Conservation (phyloP, 2,113 vertebrate genomes). For the Pachypanchax playfairii region DNA sequence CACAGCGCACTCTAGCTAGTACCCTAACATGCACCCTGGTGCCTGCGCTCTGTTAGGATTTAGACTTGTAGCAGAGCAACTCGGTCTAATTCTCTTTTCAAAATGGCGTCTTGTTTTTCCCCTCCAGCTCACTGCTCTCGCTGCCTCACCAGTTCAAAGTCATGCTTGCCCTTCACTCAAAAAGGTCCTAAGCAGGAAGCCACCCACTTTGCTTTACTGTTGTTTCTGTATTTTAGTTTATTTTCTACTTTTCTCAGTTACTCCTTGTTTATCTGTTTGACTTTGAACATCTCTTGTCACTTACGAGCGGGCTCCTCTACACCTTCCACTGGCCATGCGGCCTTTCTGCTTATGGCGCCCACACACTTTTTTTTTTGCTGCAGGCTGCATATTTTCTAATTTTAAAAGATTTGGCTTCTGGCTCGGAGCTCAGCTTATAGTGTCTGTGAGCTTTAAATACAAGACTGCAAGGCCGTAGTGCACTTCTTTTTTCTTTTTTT, state of each 20-base stretch:
- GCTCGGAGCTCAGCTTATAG: conserved; percentile 26
- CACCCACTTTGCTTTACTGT: conserved; percentile 30
- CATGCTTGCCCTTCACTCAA: conserved; percentile 56
- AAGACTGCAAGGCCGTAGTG: not conserved
- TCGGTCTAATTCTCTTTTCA: conserved; percentile 69
- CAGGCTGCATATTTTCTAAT: conserved; percentile 33
- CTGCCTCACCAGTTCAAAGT: conserved; percentile 64
- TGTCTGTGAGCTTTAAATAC: conserved; percentile 12
- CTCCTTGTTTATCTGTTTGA: conserved; percentile 43
- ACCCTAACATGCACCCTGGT: conserved; percentile 47
- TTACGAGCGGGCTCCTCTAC: conserved; percentile 37
- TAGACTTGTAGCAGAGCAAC: conserved; percentile 63
- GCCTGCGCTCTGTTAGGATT: conserved; percentile 53
- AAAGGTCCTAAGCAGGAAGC: conserved; percentile 52
- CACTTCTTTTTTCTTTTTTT: not conserved
- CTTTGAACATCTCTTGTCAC: conserved; percentile 43
- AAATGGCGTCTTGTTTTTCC: conserved; percentile 77
- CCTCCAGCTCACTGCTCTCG: conserved; percentile 61
- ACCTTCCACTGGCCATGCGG: conserved; percentile 44
- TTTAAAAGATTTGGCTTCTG: conserved; percentile 25
- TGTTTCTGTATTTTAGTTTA: conserved; percentile 13
- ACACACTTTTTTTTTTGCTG: conserved; percentile 27
- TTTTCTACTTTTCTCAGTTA: conserved; percentile 20
- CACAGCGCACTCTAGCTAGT: conserved; percentile 46
- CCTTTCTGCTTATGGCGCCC: conserved; percentile 42